Evolutionary conservation across 2,113 vertebrate genomes (phyloP), one percentile per base, ranked within the genome.

Genomic region (Abramis brama): DNA sequence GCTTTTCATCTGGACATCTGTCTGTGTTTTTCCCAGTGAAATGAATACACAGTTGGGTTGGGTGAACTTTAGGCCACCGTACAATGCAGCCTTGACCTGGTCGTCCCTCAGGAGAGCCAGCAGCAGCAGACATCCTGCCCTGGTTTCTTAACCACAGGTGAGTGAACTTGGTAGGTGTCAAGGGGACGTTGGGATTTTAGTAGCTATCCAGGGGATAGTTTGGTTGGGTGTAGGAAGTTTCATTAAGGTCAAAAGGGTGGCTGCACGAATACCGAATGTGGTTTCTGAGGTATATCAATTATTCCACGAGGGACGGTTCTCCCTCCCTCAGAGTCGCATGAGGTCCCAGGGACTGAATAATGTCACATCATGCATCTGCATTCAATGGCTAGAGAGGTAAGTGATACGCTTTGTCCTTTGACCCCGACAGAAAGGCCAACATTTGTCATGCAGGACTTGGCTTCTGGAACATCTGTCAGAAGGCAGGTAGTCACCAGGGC

Each of bases 401-500:
- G 86, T 88, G 93, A 94, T 94, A 94, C 47, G 82, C 52, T 89
- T 91, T 92, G 93, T 92, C 91, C 91, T 59, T 81, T 91, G 92
- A 57, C 91, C 92, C 86, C 36, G 47, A 86, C 80, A 89, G 89
- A 93, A 92, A 92, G 89, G 89, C 87, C 90, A 82, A 88, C 90
- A 90, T 94, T 94, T 85, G 86, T 94, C 92, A 93, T 21, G 87
- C 86, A 52, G 87, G 88, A 85, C 73, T 86, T 11, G 52, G 89
- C 89, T 94, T 86, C 89, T 87, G 91, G 90, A 93, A 93, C 94
- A 94, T 93, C 91, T 95, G 93, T 88, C 91, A 84, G 86, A 81
- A 88, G 92, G 89, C 92, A 93, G 92, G 92, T 92, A 90, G 88
- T 77, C 85, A 89, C 83, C 77, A 87, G 87, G 90, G 89, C 84